Conservation (phyloP, 1,140 invertebrate genomes). For the Orius insidiosus region DNA sequence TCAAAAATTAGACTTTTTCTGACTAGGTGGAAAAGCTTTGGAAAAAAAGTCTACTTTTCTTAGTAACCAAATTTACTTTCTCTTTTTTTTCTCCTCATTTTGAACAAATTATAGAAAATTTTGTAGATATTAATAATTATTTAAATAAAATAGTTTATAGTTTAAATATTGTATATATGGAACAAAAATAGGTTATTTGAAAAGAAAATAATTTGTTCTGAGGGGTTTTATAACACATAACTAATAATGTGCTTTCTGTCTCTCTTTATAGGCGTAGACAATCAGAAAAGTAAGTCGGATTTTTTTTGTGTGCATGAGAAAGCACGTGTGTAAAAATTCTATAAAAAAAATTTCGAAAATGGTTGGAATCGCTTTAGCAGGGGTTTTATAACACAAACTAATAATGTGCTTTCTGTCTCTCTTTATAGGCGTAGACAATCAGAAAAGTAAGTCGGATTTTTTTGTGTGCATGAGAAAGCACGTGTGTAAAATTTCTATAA, state of each 20-base stretch:
- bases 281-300: slow-evolving; percentile 16
- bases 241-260: slow-evolving; percentile 16
- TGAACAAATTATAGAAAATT: slow-evolving; percentile 10
- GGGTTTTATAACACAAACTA: slow-evolving; percentile 11
- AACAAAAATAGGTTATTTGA: background rate
- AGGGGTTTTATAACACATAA: slow-evolving; percentile 6
- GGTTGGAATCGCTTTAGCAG: background rate
- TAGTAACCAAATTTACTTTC: slow-evolving; percentile 4
- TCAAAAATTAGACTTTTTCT: slow-evolving; percentile 2
- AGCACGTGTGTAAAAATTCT: background rate
- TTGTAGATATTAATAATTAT: no score
- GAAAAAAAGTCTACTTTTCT: background rate
- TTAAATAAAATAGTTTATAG: no score
- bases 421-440: slow-evolving; percentile 17
- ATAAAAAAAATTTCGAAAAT: background rate
- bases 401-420: slow-evolving; percentile 16
- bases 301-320: slow-evolving; percentile 7
- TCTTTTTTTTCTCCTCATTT: slow-evolving; percentile 5
- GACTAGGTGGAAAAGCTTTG: slow-evolving; percentile 5
- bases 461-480: slow-evolving; percentile 7
- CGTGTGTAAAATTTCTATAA: background rate
- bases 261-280: slow-evolving; percentile 17
- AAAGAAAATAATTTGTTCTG: no score
- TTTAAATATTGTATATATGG: background rate
- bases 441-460: slow-evolving; percentile 15